A percentile compares a stretch with the other conserved stretches of the same genome.
Evolutionary conservation across 1,140 invertebrate species (phyloP).

Genomic region (Bombyx mandarina): DNA sequence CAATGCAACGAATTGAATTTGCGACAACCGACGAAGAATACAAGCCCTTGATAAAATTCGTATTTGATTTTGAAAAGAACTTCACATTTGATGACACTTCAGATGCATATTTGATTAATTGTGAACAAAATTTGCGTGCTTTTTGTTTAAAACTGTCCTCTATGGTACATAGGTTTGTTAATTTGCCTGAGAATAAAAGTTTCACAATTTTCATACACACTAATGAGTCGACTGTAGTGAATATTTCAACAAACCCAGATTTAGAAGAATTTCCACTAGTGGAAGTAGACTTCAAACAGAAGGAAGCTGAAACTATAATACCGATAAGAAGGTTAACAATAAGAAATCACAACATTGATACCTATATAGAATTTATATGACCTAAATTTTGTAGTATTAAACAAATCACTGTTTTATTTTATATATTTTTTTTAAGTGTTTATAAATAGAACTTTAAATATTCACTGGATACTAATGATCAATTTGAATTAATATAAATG

Average conservation of each 20-base stretch:
- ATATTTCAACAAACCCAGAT: slow-evolving; percentile 61
- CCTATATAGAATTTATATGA: slow-evolving; percentile 37
- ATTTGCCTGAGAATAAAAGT: slow-evolving; percentile 64
- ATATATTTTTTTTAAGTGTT: not conserved
- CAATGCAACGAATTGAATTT: slow-evolving; percentile 64
- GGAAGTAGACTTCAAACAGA: slow-evolving; percentile 42
- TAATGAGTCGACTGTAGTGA: slow-evolving; percentile 68
- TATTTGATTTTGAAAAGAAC: slow-evolving; percentile 68
- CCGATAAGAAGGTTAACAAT: slow-evolving; percentile 47
- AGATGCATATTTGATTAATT: slow-evolving; percentile 74
- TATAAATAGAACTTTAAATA: not conserved
- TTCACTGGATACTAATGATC: too few species aligned
- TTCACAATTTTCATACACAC: slow-evolving; percentile 73
- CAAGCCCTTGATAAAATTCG: slow-evolving; percentile 66
- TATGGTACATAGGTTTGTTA: slow-evolving; percentile 57
- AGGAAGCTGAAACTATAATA: slow-evolving; percentile 35
- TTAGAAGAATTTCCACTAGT: slow-evolving; percentile 73
- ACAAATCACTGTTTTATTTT: not conserved
- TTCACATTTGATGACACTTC: slow-evolving; percentile 27
- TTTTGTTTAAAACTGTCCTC: slow-evolving; percentile 72
- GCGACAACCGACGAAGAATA: slow-evolving; percentile 42
- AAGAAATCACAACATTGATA: slow-evolving; percentile 40
- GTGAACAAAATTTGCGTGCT: slow-evolving; percentile 72
- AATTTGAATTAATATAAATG: too few species aligned
- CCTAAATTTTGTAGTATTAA: not conserved